Evolutionary conservation across 2,797 vertebrate genomes (phyloP).

Genomic region (Alcedo atthis): DNA sequence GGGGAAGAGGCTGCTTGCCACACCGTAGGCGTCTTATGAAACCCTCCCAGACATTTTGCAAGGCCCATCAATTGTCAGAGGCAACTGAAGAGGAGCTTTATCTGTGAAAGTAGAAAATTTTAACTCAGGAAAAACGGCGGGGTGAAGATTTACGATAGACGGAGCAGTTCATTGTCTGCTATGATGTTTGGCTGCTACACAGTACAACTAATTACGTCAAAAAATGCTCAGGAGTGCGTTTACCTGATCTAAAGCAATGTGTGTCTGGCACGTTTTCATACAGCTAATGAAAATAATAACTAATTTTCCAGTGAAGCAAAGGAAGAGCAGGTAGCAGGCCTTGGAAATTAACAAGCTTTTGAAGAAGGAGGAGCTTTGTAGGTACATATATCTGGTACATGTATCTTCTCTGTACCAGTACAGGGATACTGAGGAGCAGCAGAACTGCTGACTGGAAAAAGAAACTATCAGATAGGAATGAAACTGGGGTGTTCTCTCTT

Average conservation of each 20-base stretch:
- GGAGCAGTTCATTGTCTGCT: neutral
- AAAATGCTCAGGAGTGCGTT: neutral
- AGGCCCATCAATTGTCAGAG: neutral
- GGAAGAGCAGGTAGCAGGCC: neutral
- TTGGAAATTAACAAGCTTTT: neutral
- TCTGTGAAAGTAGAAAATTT: neutral
- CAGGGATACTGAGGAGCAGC: neutral
- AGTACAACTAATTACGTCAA: neutral
- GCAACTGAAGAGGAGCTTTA: neutral
- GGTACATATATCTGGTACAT: neutral
- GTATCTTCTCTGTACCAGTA: neutral
- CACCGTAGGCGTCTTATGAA: constrained; percentile 5
- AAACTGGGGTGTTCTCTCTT: neutral
- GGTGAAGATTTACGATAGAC: neutral
- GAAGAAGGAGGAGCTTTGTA: neutral
- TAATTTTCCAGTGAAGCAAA: constrained; percentile 17
- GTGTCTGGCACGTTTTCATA: neutral
- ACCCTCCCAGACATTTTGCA: constrained; percentile 45
- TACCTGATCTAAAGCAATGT: neutral
- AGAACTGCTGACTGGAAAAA: neutral
- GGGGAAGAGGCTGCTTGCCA: constrained; percentile 20
- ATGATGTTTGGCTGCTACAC: neutral
- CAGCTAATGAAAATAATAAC: constrained; percentile 8
- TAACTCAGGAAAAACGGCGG: neutral
- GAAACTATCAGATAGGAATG: neutral